A percentile compares a stretch with the other conserved stretches of the same genome.
phyloP scores from a whole-genome alignment of 2,113 vertebrate genomes.

The Rynchops niger region DNA sequence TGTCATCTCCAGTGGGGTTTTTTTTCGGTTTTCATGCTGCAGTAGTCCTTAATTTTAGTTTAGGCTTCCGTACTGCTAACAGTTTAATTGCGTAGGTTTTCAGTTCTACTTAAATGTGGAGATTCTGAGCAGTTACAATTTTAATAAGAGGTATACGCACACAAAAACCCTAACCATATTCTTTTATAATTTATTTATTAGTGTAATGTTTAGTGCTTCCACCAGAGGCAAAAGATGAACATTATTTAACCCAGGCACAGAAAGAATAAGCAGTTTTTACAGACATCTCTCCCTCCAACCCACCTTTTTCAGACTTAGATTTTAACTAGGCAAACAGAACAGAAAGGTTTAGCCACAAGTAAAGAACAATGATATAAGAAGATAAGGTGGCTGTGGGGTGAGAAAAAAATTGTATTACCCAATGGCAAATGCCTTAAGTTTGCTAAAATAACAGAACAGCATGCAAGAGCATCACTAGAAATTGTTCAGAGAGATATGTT shows the following conservation, averaged over 20 bases:
- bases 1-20: accelerated
- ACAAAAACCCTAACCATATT: background rate
- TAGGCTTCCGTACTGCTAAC: background rate
- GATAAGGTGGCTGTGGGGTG: background rate
- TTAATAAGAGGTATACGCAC: background rate
- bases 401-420: background rate
- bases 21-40: background rate
- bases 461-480: background rate
- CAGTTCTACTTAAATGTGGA: background rate
- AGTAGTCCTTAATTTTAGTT: background rate
- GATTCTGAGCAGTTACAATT: background rate
- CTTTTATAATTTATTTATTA: constrained; percentile 17
- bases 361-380: background rate
- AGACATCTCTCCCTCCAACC: background rate
- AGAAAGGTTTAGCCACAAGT: background rate
- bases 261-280: constrained; percentile 7
- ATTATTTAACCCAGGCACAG: constrained; percentile 38
- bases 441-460: background rate
- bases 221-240: constrained; percentile 40
- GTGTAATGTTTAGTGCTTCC: constrained; percentile 34
- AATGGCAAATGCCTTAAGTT: background rate
- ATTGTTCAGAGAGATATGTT: background rate
- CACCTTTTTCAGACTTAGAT: background rate
- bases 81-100: background rate
- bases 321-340: background rate